Percentiles rank a stretch among this genome's conserved stretches.
Conservation (phyloP, 2,888 invertebrate species). For the Leptinotarsa haldemani region DNA sequence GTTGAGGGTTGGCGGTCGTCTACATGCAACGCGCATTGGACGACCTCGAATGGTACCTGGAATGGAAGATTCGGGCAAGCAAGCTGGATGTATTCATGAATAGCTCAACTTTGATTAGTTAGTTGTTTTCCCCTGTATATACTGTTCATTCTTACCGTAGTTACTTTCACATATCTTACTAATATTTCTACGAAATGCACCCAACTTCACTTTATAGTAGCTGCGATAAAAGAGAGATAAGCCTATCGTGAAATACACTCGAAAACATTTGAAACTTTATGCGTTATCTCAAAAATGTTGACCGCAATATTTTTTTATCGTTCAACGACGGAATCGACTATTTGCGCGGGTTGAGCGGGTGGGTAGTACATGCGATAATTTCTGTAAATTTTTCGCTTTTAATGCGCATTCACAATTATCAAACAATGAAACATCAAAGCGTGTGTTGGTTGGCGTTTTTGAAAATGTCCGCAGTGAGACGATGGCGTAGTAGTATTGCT, state of each 20-base stretch:
- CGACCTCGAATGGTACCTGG: too few species aligned
- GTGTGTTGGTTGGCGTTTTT: not conserved
- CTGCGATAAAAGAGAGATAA: not conserved
- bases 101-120: too few species aligned
- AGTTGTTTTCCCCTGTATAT: too few species aligned
- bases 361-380: not conserved
- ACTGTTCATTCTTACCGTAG: too few species aligned
- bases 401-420: slow-evolving; percentile 10
- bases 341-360: not conserved
- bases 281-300: not conserved
- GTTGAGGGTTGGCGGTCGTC: too few species aligned
- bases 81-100: too few species aligned
- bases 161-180: too few species aligned
- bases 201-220: not conserved
- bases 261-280: not conserved
- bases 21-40: too few species aligned
- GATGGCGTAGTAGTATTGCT: not conserved
- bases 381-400: slow-evolving; percentile 14
- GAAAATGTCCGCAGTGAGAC: not conserved
- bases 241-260: not conserved
- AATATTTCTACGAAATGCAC: not conserved
- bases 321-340: not conserved
- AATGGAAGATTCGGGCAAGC: too few species aligned
- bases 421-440: slow-evolving; percentile 11
- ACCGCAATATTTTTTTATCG: not conserved